Evolutionary conservation across 2,888 invertebrate species (phyloP), one percentile per base, ranked within the genome.

Genomic region (Eristalinus aeneus): DNA sequence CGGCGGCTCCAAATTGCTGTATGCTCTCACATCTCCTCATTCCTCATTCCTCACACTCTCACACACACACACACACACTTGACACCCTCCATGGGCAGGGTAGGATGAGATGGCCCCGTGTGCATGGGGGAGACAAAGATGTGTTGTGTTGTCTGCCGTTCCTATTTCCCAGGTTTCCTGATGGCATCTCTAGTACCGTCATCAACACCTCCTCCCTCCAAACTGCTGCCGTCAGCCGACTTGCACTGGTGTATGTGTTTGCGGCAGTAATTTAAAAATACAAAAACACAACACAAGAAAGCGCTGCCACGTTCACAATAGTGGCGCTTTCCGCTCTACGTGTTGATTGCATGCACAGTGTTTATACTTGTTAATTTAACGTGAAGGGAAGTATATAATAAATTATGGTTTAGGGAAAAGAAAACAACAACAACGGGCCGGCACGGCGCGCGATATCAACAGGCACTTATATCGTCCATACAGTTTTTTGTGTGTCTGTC

Each of bases 321-420:
- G 86, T 86, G 86, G 86, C 86, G 86, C 86, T 86, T 86, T 86
- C 82, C 86, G 86, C 77, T 86, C 78, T 74, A 86, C 86, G 82
- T 86, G 86, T 86, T 86, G 86, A 86, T 86, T 82, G 86, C 85
- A 69, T 77, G 32, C 81, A 82, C 84, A 82, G 74, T 86, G 86
- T 86, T 86, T 86, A 86, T 86, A 86, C 82, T 82, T 78, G 86
- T 86, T 86, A 86, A 86, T 86, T 86, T 86, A 82, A 86, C 86
- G 65, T 65, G 78, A 82, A 86, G 86, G 86, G 86, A 86, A 86
- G 86, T 86, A 82, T 86, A 78, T 86, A 86, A 86, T 86, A 86
- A 86, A 86, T 86, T 82, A 82, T 82, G 71, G 73, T 82, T 86
- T 74, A 86, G 65, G 71, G 64, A 67, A 54, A 71, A 74, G 54